These are phyloP conservation scores for Enteromius viviparus DNA, from an alignment of 2,797 vertebrate genomes.

Conservation along the genomic window DNA sequence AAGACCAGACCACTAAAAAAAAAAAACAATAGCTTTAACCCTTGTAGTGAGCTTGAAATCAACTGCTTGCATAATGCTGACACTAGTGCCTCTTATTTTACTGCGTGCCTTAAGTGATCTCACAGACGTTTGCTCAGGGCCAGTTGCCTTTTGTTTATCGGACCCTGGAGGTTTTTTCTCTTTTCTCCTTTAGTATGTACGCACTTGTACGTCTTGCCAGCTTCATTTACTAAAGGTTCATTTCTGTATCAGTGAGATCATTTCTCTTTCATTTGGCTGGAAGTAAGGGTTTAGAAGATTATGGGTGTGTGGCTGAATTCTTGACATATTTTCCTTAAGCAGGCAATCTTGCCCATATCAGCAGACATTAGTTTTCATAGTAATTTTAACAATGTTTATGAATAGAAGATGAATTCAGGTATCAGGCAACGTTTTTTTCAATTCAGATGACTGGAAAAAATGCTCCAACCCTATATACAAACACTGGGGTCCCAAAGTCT, in stretches of 20 bases:
- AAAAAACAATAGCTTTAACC: constrained; percentile 76
- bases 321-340: background rate
- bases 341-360: background rate
- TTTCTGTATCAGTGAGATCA: constrained; percentile 9
- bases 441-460: background rate
- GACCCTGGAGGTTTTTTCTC: constrained; percentile 69
- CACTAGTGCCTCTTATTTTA: constrained; percentile 74
- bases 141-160: constrained; percentile 67
- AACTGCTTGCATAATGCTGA: constrained; percentile 83
- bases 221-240: constrained; percentile 30
- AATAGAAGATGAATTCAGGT: background rate
- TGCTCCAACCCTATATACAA: background rate
- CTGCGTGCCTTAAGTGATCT: constrained; percentile 65
- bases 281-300: background rate
- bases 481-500: constrained; percentile 2
- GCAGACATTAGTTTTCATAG: background rate
- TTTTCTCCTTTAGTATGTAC: background rate
- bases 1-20: constrained; percentile 81
- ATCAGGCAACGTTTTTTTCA: background rate
- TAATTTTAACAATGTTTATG: background rate
- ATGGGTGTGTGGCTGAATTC: background rate
- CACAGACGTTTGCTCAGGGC: constrained; percentile 73
- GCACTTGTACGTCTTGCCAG: constrained; percentile 14
- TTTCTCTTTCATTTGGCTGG: constrained; percentile 4
- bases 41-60: constrained; percentile 82